These are phyloP conservation scores for Coendou prehensilis DNA, from an alignment of 2,797 vertebrate genomes.

Conservation along the genomic window DNA sequence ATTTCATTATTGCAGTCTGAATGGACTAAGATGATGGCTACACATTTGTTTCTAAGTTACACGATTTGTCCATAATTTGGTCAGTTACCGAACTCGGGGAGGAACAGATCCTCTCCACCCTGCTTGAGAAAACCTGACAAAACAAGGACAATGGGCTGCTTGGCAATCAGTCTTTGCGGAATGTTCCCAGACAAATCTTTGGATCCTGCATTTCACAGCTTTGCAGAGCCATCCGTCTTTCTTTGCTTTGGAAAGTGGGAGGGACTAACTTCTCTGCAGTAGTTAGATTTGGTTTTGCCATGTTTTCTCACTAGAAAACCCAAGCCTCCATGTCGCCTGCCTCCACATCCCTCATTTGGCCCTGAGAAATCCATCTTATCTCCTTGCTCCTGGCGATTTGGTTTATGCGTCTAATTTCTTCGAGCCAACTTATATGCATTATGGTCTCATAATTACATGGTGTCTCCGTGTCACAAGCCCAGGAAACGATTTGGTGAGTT, in stretches of 20 bases:
- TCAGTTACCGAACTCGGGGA: slow-evolving; percentile 2
- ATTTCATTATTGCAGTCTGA: neutral
- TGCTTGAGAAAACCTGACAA: neutral
- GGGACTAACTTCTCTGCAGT: neutral
- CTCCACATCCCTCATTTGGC: neutral
- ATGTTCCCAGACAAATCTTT: neutral
- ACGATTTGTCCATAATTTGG: neutral
- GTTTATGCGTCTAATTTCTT: slow-evolving; percentile 53
- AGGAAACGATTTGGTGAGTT: slow-evolving; percentile 53
- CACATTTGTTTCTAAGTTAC: neutral
- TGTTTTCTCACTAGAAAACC: slow-evolving; percentile 52
- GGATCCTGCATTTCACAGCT: neutral
- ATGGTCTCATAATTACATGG: slow-evolving; percentile 52
- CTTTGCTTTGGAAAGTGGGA: slow-evolving; percentile 31
- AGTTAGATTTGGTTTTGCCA: neutral
- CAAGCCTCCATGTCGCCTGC: neutral
- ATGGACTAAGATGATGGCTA: neutral
- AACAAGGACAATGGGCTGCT: neutral
- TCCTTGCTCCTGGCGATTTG: slow-evolving; percentile 48
- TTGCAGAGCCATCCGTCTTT: neutral
- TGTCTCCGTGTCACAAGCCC: slow-evolving; percentile 1
- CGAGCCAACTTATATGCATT: neutral
- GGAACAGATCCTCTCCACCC: neutral
- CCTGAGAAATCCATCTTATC: slow-evolving; percentile 46
- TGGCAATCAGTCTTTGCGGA: neutral